Evolutionary conservation across 2,888 invertebrate genomes (phyloP), one percentile per base, ranked within the genome.

Genomic region (Euphydryas editha): DNA sequence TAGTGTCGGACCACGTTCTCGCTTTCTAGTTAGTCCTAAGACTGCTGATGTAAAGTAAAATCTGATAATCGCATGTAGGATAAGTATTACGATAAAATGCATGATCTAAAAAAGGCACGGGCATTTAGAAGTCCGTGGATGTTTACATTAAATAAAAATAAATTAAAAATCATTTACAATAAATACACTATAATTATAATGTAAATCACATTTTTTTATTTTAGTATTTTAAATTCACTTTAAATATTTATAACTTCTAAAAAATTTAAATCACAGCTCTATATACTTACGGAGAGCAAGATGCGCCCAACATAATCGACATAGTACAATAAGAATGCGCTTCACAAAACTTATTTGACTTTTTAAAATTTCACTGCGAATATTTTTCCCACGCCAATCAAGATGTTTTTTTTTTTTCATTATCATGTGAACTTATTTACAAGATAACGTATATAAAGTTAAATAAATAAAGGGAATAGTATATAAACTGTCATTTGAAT

Each of bases 351-450:
- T 83, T 79, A 80, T 80, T 76, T 76, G 78, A 79, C 78, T 78
- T 81, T 81, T 81, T 82, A 81, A 77, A 81, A 82, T 78, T 71
- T 79, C 73, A 72, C 75, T 75, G 81, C 80, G 72, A 83, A 80
- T 79, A 81, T 81, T 76, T 80, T 90, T 91, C 90, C 83, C 90
- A 90, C 90, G 87, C 72, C 80, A 82, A 86, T 87, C 81, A 79
- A 71, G 69, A 70, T 68, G 59, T 67, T 47, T 59, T 54, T 51
- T 59, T 49, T 51, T 36, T 58, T 70, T 72, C 51, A 72, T 54
- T 70, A 59, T 51, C 21, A 24, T 17, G n/a, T 18, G 24, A 17
- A 54, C 24, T 54, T 59, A 30, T 54, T 51, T 57, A n/a, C 42
- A 54, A 37, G 11, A 15, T 2, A 37, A n/a, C 13, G 17, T 47